Conservation (phyloP, 2,797 vertebrate genomes). For the Sternarchorhynchus goeldii region DNA sequence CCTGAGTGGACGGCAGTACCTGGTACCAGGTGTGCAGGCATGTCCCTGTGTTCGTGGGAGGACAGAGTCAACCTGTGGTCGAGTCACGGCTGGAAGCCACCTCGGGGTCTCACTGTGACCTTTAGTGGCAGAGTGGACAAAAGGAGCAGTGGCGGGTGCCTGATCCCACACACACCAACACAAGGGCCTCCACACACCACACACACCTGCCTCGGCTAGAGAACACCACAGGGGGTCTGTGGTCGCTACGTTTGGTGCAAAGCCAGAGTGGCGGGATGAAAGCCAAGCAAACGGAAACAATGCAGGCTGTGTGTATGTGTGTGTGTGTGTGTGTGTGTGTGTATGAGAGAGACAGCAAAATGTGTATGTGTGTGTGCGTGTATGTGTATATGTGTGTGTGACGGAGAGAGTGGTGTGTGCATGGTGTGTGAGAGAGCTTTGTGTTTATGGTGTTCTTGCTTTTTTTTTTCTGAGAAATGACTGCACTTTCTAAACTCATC, state of each 20-base stretch:
- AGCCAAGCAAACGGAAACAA: conserved; percentile 1
- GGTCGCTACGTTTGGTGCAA: neutral
- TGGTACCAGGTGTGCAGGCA: no score
- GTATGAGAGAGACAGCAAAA: neutral
- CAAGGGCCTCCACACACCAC: conserved; percentile 1
- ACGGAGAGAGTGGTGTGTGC: neutral
- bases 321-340: neutral
- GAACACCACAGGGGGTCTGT: neutral
- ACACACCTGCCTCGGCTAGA: conserved; percentile 1
- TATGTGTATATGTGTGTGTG: neutral
- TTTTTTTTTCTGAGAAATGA: conserved; percentile 18
- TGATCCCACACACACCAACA: neutral
- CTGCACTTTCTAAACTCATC: conserved; percentile 33
- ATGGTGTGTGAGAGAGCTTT: neutral
- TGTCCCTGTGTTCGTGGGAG: neutral
- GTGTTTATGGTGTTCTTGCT: conserved; percentile 8
- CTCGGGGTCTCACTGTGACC: conserved; percentile 18
- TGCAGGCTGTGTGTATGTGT: neutral
- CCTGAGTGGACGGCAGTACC: no score
- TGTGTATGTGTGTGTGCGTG: neutral
- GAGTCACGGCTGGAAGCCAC: conserved; percentile 8
- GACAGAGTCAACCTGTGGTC: neutral
- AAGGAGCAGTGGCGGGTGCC: neutral
- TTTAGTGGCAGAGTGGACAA: neutral
- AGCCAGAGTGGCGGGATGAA: conserved; percentile 21